phyloP scores from a whole-genome alignment of 2,888 invertebrate genomes.

The Drosophila planitibia region DNA sequence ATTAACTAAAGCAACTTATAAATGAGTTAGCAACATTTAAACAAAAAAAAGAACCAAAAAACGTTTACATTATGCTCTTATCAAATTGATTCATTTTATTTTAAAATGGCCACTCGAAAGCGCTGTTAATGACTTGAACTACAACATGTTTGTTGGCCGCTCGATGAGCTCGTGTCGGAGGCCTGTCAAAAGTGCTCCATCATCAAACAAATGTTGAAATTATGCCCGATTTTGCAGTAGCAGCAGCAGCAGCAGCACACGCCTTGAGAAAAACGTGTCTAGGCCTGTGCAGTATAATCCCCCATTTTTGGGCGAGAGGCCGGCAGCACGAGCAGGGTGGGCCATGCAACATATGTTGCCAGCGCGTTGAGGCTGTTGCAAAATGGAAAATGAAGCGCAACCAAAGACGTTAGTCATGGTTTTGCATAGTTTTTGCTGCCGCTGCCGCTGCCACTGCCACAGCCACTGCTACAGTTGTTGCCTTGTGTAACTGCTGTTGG shows the following conservation, averaged over 20 bases:
- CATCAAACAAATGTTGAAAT: slow-evolving; percentile 72
- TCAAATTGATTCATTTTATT: slow-evolving; percentile 24
- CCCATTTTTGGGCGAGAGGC: slow-evolving; percentile 6
- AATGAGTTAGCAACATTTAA: slow-evolving; percentile 12
- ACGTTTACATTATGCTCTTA: background rate
- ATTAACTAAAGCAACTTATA: slow-evolving; percentile 13
- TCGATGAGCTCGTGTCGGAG: slow-evolving; percentile 31
- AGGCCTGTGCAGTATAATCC: slow-evolving; percentile 45
- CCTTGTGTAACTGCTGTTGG: slow-evolving; percentile 12
- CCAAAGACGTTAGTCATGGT: slow-evolving; percentile 83
- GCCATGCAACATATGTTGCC: slow-evolving; percentile 75
- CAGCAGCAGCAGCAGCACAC: slow-evolving; percentile 32
- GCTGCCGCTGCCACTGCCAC: background rate
- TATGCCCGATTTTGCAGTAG: slow-evolving; percentile 62
- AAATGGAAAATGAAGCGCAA: slow-evolving; percentile 75
- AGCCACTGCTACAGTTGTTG: background rate
- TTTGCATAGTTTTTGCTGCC: slow-evolving; percentile 75
- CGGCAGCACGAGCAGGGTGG: slow-evolving; percentile 28
- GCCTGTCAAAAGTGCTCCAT: slow-evolving; percentile 60
- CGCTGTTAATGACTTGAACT: slow-evolving; percentile 54
- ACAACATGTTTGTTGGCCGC: slow-evolving; percentile 30
- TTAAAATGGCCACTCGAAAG: slow-evolving; percentile 27
- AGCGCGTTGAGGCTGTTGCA: slow-evolving; percentile 37
- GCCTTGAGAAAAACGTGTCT: slow-evolving; percentile 51
- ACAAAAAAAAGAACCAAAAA: background rate